phyloP scores from a whole-genome alignment of 2,797 vertebrate genomes.

The Fringilla coelebs region DNA sequence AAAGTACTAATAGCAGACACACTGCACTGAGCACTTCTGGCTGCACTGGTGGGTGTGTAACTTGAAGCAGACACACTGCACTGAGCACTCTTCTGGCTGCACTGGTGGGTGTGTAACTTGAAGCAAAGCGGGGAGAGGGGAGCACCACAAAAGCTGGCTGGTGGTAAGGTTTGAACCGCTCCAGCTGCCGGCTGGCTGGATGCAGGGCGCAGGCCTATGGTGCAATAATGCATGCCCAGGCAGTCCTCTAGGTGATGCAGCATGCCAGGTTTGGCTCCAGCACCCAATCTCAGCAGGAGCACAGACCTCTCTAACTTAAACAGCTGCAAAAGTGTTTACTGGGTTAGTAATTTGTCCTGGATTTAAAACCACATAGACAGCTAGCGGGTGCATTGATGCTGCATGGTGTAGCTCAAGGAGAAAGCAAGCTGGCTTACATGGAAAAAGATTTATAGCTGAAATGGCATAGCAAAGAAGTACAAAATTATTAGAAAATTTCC shows the following conservation, averaged over 20 bases:
- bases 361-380: not conserved
- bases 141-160: not conserved
- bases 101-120: not conserved
- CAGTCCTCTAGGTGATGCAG: not conserved
- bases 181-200: not conserved
- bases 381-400: not conserved
- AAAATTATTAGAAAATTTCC: not conserved
- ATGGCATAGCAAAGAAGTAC: not conserved
- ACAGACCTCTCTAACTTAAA: not conserved
- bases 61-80: not conserved
- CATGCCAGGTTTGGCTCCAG: not conserved
- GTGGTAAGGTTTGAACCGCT: not conserved
- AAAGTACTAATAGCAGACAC: not conserved
- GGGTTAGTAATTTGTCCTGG: not conserved
- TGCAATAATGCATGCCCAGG: rapidly evolving
- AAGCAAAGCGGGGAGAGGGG: not conserved
- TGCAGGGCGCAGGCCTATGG: rapidly evolving
- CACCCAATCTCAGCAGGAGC: not conserved
- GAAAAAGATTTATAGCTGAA: not conserved
- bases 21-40: rapidly evolving
- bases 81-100: not conserved
- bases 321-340: not conserved
- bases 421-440: not conserved
- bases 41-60: not conserved
- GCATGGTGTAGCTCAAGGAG: rapidly evolving